These are phyloP conservation scores for Tachuris rubrigastra DNA, from an alignment of 2,113 vertebrate genomes.

Conservation along the genomic window DNA sequence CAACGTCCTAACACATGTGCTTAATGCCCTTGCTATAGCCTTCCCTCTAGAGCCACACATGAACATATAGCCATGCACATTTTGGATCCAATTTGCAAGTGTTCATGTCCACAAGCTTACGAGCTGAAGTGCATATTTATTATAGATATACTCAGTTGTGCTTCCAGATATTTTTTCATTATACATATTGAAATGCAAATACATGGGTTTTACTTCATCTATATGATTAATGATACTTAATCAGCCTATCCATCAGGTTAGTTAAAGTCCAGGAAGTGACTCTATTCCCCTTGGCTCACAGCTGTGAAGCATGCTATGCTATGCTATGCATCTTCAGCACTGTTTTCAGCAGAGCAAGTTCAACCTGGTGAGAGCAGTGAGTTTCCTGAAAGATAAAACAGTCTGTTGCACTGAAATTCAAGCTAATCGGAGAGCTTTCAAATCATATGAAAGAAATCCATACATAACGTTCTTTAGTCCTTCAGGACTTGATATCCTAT, in stretches of 20 bases:
- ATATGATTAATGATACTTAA: neutral
- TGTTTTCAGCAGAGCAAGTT: neutral
- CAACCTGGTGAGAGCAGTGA: neutral
- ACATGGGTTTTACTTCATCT: neutral
- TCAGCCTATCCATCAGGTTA: neutral
- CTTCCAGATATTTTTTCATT: neutral
- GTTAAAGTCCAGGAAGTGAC: neutral
- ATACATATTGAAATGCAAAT: neutral
- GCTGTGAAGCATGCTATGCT: neutral
- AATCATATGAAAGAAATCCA: neutral
- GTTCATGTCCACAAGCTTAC: neutral
- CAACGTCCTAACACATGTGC: neutral
- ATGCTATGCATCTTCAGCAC: neutral
- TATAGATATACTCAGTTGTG: neutral
- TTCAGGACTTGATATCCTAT: neutral
- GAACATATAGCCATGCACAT: neutral
- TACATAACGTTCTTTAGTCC: neutral
- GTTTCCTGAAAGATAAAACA: neutral
- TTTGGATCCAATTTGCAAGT: neutral
- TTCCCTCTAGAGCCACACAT: neutral
- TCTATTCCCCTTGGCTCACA: neutral
- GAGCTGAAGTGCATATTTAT: neutral
- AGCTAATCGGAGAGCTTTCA: neutral
- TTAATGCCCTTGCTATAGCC: neutral
- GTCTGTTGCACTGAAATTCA: neutral